These are phyloP conservation scores for Harpalus rufipes DNA, from an alignment of 2,888 invertebrate genomes.

Conservation along the genomic window DNA sequence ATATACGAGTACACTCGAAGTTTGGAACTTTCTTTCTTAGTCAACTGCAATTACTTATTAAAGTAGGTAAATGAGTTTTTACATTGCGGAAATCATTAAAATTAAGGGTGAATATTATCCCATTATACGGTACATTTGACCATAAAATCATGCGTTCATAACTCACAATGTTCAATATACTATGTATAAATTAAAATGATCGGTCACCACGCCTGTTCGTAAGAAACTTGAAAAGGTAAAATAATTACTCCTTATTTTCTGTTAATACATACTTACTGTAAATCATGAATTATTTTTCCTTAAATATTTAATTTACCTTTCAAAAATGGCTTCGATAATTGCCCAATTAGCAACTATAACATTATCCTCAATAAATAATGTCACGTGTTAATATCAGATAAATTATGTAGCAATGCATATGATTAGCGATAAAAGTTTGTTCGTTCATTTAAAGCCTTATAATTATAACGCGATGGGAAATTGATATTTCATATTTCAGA, in stretches of 20 bases:
- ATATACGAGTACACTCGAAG: too few relatives aligned
- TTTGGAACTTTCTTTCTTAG: too few relatives aligned
- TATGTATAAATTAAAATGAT: too few relatives aligned
- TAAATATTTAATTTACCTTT: slow-evolving; percentile 21
- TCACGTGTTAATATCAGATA: slow-evolving; percentile 36
- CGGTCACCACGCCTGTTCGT: not conserved
- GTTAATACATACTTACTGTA: not conserved
- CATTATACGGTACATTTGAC: too few relatives aligned
- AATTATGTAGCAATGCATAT: slow-evolving; percentile 26
- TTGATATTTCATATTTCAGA: slow-evolving; percentile 42
- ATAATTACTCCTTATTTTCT: not conserved
- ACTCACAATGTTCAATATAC: too few relatives aligned
- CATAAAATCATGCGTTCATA: too few relatives aligned
- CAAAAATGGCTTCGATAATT: slow-evolving; percentile 29
- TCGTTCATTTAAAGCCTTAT: slow-evolving; percentile 29
- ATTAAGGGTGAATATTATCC: too few relatives aligned
- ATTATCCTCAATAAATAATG: slow-evolving; percentile 45
- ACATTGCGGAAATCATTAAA: too few relatives aligned
- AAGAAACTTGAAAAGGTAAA: not conserved
- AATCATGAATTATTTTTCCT: not conserved
- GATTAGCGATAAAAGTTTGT: slow-evolving; percentile 43
- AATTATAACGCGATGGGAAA: slow-evolving; percentile 54
- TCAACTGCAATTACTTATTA: too few relatives aligned
- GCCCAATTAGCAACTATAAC: slow-evolving; percentile 42
- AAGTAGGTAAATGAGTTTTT: too few relatives aligned